These are phyloP conservation scores for Laticauda colubrina DNA, from an alignment of 2,113 vertebrate species.

Conservation along the genomic window DNA sequence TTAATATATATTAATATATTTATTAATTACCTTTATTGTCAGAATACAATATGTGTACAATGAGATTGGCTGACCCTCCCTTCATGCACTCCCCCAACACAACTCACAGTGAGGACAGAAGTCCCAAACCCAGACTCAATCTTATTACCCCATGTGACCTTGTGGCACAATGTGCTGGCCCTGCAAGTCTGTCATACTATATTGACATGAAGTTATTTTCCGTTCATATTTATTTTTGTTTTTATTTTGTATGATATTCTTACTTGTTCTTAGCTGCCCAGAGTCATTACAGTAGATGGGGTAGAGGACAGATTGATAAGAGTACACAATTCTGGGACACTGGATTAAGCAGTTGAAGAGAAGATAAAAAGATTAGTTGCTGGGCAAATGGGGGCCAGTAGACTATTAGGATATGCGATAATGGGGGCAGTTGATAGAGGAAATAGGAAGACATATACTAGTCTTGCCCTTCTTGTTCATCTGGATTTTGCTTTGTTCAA, in stretches of 20 bases:
- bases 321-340: neutral
- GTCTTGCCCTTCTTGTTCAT: neutral
- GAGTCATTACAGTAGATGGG: neutral
- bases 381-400: neutral
- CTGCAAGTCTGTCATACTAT: too few relatives aligned
- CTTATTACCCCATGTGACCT: too few relatives aligned
- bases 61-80: too few relatives aligned
- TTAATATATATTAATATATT: neutral
- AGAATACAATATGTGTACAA: too few relatives aligned
- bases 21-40: neutral
- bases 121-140: too few relatives aligned
- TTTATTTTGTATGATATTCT: neutral
- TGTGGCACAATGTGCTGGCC: too few relatives aligned
- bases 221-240: neutral
- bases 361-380: neutral
- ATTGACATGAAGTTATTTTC: too few relatives aligned
- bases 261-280: neutral
- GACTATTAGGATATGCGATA: neutral
- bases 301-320: neutral
- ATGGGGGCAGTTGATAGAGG: neutral
- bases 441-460: neutral
- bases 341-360: neutral
- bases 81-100: too few relatives aligned
- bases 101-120: too few relatives aligned
- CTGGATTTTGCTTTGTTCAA: neutral